These are phyloP conservation scores for Cylindroiulus punctatus DNA, from an alignment of 2,888 invertebrate genomes.

Conservation along the genomic window DNA sequence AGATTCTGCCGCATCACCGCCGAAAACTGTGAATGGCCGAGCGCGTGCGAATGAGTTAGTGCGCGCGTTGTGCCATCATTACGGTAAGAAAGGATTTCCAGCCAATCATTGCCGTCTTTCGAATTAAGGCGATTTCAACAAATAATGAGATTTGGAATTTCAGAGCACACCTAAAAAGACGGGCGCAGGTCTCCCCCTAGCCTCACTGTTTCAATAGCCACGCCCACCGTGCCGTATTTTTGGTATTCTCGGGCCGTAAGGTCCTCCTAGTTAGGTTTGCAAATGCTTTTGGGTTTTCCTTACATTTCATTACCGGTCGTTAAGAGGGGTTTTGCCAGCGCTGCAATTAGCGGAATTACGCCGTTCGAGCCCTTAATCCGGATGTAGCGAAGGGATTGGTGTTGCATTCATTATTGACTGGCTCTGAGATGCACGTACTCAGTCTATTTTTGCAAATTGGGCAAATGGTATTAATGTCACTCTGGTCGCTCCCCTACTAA, in stretches of 20 bases:
- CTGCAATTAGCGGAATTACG: slow-evolving; percentile 11
- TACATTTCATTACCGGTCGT: not conserved
- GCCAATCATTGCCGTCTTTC: slow-evolving; percentile 46
- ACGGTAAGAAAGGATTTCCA: slow-evolving; percentile 39
- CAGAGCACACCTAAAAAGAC: not conserved
- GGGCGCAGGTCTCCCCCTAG: not conserved
- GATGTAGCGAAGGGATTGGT: slow-evolving; percentile 3
- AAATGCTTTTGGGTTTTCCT: not conserved
- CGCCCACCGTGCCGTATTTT: not conserved
- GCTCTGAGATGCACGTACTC: not conserved
- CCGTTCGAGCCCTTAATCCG: not conserved
- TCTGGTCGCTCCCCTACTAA: not conserved
- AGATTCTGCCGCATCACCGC: slow-evolving; percentile 40
- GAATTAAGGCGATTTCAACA: slow-evolving; percentile 47
- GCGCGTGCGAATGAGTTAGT: not conserved
- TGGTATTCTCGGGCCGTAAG: not conserved
- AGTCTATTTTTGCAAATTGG: slow-evolving; percentile 45
- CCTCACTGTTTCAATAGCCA: slow-evolving; percentile 16
- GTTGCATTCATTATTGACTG: slow-evolving; percentile 35
- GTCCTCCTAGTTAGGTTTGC: not conserved
- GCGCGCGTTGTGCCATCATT: slow-evolving; percentile 47
- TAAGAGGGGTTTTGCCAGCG: not conserved
- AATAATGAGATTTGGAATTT: slow-evolving; percentile 35
- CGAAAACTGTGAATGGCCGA: slow-evolving; percentile 43
- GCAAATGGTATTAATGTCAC: not conserved